A percentile compares a stretch with the other conserved stretches of the same genome.
phyloP scores from a whole-genome alignment of 2,888 invertebrate species.

The Keiferia lycopersicella region DNA sequence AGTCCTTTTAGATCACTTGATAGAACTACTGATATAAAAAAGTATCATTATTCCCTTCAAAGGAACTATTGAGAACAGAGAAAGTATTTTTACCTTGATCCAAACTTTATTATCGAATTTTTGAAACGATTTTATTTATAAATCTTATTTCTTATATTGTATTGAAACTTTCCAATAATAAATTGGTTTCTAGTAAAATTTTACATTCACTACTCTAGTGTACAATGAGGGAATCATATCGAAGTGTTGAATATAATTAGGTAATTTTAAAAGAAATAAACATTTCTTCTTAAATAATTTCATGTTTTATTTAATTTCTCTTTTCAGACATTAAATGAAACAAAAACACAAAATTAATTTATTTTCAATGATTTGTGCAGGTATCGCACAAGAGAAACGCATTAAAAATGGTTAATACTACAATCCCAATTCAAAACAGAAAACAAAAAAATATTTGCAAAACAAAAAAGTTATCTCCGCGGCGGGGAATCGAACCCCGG shows the following conservation, averaged over 20 bases:
- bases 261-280: slow-evolving; percentile 75
- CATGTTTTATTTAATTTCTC: slow-evolving; percentile 38
- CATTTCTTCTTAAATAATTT: slow-evolving; percentile 59
- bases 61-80: too few species aligned
- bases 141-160: background rate
- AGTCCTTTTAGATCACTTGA: too few species aligned
- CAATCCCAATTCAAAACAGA: too few species aligned
- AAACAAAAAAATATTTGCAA: too few species aligned
- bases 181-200: slow-evolving; percentile 45
- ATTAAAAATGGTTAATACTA: too few species aligned
- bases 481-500: slow-evolving; percentile 82
- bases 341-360: too few species aligned
- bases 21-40: too few species aligned
- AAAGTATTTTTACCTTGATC: background rate
- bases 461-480: slow-evolving; percentile 48
- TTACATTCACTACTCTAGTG: slow-evolving; percentile 56
- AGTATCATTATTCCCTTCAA: too few species aligned
- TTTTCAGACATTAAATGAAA: background rate
- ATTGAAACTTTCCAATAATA: slow-evolving; percentile 25
- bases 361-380: too few species aligned
- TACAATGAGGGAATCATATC: slow-evolving; percentile 74
- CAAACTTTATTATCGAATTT: background rate
- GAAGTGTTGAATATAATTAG: slow-evolving; percentile 65
- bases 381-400: too few species aligned
- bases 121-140: background rate